phyloP scores from a whole-genome alignment of 2,888 invertebrate species.

The Drosophila macrothrix region DNA sequence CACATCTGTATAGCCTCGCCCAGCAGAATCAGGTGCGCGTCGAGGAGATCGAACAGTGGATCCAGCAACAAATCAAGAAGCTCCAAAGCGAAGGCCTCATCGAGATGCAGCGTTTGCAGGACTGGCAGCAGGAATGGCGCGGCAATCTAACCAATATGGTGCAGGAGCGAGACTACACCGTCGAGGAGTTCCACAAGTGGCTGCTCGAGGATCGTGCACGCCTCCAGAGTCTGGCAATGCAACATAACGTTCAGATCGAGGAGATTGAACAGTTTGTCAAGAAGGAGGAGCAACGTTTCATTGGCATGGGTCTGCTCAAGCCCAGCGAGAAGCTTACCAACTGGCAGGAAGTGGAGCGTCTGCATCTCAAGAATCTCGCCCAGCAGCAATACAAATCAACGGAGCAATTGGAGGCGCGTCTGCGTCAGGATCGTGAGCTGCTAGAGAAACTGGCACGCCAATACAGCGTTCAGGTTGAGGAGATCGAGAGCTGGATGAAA shows the following conservation, averaged over 20 bases:
- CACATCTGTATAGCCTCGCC: slow-evolving; percentile 80
- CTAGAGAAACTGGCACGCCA: slow-evolving; percentile 79
- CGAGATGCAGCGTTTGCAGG: slow-evolving; percentile 78
- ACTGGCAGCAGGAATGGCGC: slow-evolving; percentile 83
- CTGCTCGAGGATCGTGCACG: slow-evolving; percentile 78
- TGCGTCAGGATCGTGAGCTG: slow-evolving; percentile 81
- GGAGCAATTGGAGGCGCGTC: slow-evolving; percentile 82
- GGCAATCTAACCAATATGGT: slow-evolving; percentile 81
- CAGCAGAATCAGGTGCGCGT: slow-evolving; percentile 82
- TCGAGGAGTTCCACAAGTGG: slow-evolving; percentile 83
- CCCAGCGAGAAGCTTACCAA: slow-evolving; percentile 81
- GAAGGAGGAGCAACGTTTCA: slow-evolving; percentile 80
- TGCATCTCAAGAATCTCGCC: slow-evolving; percentile 81
- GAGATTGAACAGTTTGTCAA: slow-evolving; percentile 83
- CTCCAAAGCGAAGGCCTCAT: slow-evolving; percentile 79
- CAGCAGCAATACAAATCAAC: slow-evolving; percentile 82
- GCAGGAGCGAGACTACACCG: slow-evolving; percentile 81
- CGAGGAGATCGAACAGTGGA: slow-evolving; percentile 84
- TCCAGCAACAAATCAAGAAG: slow-evolving; percentile 80
- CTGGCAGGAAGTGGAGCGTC: slow-evolving; percentile 83
- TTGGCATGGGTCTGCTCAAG: slow-evolving; percentile 81
- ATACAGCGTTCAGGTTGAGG: slow-evolving; percentile 83
- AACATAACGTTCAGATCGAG: slow-evolving; percentile 82
- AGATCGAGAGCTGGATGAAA: slow-evolving; percentile 83
- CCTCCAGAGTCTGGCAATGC: slow-evolving; percentile 80